Conservation (phyloP, 2,888 invertebrate genomes). For the Rhaphigaster nebulosa region DNA sequence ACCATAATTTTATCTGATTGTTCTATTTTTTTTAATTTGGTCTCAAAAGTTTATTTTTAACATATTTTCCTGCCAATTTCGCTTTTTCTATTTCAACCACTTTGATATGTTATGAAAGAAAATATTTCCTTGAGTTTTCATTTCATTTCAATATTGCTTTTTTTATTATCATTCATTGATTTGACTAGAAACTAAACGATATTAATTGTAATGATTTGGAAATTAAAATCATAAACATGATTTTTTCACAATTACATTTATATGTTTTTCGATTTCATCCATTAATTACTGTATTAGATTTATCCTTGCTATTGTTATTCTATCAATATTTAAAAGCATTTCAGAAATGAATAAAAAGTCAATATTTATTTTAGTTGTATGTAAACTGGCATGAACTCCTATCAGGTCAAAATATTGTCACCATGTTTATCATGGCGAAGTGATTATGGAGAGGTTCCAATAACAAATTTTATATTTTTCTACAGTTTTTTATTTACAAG, state of each 20-base stretch:
- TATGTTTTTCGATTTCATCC: not conserved
- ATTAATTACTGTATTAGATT: not conserved
- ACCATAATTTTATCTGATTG: not conserved
- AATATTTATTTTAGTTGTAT: not conserved
- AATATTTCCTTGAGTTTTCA: not conserved
- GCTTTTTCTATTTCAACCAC: not conserved
- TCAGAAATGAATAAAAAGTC: not conserved
- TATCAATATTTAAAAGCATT: not conserved
- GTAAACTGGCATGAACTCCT: not conserved
- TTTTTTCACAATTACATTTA: not conserved
- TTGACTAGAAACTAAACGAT: not conserved
- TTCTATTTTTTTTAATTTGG: not conserved
- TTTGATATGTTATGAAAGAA: not conserved
- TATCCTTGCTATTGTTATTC: not conserved
- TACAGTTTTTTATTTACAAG: constrained; percentile 45
- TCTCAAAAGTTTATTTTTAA: not conserved
- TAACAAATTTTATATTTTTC: constrained; percentile 57
- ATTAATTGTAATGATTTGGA: not conserved
- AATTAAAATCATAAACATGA: not conserved
- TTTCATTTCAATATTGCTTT: not conserved
- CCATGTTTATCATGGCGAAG: constrained; percentile 57
- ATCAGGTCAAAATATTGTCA: constrained; percentile 24
- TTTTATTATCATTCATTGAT: not conserved
- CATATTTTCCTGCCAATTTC: not conserved
- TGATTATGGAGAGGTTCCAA: constrained; percentile 58